Conservation (phyloP, 2,113 vertebrate genomes). For the Cisticola juncidis region DNA sequence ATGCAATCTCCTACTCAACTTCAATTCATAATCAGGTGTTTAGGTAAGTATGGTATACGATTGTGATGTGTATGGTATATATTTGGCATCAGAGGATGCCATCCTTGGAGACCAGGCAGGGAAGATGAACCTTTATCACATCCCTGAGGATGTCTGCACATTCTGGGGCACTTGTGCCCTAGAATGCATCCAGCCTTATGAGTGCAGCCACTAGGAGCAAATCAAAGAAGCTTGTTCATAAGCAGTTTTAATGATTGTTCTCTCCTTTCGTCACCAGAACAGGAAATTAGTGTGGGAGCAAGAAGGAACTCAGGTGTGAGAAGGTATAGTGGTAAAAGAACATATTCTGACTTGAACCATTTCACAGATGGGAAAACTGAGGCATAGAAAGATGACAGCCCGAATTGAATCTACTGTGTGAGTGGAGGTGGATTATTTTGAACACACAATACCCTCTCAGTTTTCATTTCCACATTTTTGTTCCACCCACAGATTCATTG, state of each 20-base stretch:
- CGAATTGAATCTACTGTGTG: not conserved
- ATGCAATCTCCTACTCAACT: not conserved
- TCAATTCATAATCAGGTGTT: not conserved
- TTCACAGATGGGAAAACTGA: not conserved
- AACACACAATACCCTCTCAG: constrained; percentile 48
- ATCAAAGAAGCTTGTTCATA: not conserved
- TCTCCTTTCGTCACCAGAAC: not conserved
- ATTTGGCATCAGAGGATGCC: not conserved
- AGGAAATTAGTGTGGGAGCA: not conserved
- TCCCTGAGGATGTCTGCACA: not conserved
- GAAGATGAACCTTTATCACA: not conserved
- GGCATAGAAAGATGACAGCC: not conserved
- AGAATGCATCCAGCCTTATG: rapidly evolving
- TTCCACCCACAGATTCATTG: constrained; percentile 48
- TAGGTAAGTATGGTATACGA: not conserved
- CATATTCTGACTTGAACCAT: not conserved
- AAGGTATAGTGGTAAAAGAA: not conserved
- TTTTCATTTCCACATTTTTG: constrained; percentile 63
- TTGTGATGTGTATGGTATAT: not conserved
- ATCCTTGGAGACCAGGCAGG: not conserved
- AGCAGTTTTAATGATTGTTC: not conserved
- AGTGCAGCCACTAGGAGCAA: not conserved
- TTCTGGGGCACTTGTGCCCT: not conserved
- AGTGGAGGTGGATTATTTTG: constrained; percentile 5
- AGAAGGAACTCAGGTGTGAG: not conserved